These are phyloP conservation scores for Volucella bombylans DNA, from an alignment of 2,888 invertebrate genomes.

Conservation along the genomic window DNA sequence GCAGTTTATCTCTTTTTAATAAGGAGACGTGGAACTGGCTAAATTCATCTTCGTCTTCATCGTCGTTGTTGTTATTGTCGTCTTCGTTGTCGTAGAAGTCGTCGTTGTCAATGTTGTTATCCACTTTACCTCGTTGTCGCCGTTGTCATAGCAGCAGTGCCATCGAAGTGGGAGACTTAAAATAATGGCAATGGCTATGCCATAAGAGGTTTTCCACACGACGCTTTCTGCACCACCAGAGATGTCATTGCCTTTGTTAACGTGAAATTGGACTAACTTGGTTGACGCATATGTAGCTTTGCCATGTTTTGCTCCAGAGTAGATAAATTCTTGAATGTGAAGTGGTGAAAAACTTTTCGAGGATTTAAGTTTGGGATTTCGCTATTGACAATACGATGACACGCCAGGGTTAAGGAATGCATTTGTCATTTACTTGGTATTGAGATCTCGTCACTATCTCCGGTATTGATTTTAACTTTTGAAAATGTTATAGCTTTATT, in stretches of 20 bases:
- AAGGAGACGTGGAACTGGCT: slow-evolving; percentile 25
- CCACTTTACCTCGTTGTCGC: slow-evolving; percentile 16
- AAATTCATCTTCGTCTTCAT: background rate
- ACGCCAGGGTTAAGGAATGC: too few species aligned
- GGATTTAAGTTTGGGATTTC: background rate
- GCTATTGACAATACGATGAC: too few species aligned
- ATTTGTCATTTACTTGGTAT: too few species aligned
- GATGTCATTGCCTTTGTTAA: background rate
- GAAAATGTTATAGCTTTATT: too few species aligned
- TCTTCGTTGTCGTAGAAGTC: background rate
- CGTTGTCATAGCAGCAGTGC: slow-evolving; percentile 42
- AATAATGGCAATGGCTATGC: slow-evolving; percentile 32
- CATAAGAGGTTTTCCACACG: background rate
- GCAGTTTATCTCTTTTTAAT: slow-evolving; percentile 68
- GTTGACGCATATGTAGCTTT: background rate
- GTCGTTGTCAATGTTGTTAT: background rate
- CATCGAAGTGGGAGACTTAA: slow-evolving; percentile 31
- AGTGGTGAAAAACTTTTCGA: background rate
- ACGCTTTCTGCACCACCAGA: background rate
- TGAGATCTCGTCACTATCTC: too few species aligned
- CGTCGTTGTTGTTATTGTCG: background rate
- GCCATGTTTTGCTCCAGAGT: background rate
- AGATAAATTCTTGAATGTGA: background rate
- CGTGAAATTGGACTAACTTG: background rate
- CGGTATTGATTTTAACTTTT: too few species aligned